Evolutionary conservation across 2,888 invertebrate species (phyloP).

Genomic region (Saturnia pavonia): DNA sequence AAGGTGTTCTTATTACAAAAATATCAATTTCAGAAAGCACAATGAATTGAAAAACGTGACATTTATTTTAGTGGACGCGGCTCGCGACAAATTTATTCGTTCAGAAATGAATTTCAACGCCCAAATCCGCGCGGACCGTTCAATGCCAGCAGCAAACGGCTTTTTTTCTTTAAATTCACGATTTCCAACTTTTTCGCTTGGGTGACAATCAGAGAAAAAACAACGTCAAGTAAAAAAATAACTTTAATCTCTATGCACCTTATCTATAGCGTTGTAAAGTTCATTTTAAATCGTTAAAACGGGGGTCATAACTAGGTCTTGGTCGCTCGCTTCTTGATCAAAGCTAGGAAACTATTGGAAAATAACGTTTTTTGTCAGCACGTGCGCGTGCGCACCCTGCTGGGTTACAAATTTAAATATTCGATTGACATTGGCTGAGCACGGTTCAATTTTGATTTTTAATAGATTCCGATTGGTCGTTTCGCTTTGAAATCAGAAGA

Average conservation of each 20-base stretch:
- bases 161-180: conserved; percentile 67
- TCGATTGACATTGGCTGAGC: not conserved
- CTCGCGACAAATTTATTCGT: conserved; percentile 33
- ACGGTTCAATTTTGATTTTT: not conserved
- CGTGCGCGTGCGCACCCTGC: conserved; percentile 57
- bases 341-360: conserved; percentile 58
- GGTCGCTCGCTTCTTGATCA: conserved; percentile 61
- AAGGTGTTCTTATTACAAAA: conserved; percentile 29
- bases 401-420: conserved; percentile 41
- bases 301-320: conserved; percentile 61
- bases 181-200: conserved; percentile 75
- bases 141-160: conserved; percentile 77
- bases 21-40: conserved; percentile 47
- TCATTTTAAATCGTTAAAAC: conserved; percentile 38
- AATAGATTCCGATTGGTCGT: conserved; percentile 3
- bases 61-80: conserved; percentile 42
- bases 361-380: conserved; percentile 52
- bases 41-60: conserved; percentile 44
- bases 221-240: conserved; percentile 30
- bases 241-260: conserved; percentile 32
- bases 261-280: conserved; percentile 42
- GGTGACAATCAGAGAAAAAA: conserved; percentile 74
- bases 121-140: conserved; percentile 60
- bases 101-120: conserved; percentile 65
- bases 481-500: not conserved